Conservation (phyloP, 2,888 invertebrate species). For the Apotomis turbidana region DNA sequence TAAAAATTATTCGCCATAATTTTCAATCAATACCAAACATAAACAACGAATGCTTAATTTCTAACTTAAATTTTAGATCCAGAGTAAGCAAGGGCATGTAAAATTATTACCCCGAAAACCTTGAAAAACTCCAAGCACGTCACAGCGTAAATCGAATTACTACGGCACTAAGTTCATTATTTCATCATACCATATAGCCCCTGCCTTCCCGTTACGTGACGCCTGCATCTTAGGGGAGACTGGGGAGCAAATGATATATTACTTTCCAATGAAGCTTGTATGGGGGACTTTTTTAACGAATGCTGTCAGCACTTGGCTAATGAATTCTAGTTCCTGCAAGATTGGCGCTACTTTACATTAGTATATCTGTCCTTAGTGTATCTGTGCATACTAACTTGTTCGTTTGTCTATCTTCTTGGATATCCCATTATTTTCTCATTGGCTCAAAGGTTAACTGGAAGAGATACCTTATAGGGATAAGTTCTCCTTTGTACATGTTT, state of each 20-base stretch:
- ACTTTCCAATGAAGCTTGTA: constrained; percentile 29
- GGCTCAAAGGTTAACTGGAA: too few species aligned
- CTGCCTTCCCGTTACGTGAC: constrained; percentile 27
- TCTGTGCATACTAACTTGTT: too few species aligned
- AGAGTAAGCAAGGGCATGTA: not conserved
- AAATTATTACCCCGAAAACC: not conserved
- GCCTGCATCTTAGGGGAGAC: constrained; percentile 27
- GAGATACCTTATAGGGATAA: too few species aligned
- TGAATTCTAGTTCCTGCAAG: not conserved
- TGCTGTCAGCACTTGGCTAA: constrained; percentile 16
- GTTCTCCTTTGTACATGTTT: too few species aligned
- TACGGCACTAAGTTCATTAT: constrained; percentile 48
- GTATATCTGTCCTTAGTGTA: not conserved
- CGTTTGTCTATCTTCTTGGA: too few species aligned
- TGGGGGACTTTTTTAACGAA: constrained; percentile 14
- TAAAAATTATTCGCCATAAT: too few species aligned
- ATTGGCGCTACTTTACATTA: not conserved
- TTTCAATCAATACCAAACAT: too few species aligned
- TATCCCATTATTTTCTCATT: too few species aligned
- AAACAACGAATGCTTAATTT: too few species aligned
- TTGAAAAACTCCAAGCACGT: constrained; percentile 24
- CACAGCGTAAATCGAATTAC: constrained; percentile 51
- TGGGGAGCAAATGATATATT: constrained; percentile 33
- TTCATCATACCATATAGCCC: constrained; percentile 33
- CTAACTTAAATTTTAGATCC: not conserved